Evolutionary conservation across 1,140 invertebrate genomes (phyloP), one percentile per base, ranked within the genome.

Genomic region (Eumaeus atala): DNA sequence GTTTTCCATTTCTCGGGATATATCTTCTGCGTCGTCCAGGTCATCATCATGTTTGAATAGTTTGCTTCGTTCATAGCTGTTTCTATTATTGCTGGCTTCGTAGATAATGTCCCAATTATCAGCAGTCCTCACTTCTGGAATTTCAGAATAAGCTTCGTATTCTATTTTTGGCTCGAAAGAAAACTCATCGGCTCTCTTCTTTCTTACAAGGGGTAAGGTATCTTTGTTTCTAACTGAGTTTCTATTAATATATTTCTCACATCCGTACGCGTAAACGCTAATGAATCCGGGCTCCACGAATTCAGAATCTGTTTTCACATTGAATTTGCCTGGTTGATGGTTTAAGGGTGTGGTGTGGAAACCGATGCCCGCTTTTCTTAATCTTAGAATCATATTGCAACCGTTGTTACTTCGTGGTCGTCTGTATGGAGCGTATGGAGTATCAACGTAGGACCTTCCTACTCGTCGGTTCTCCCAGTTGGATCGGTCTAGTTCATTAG

Each of bases 211-310:
- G 28, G 87, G 81, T 5, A 86, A 55, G 37, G 74, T 76, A 34
- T 88, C 84, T 51, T 84, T 88, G 54, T 87, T 84, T 44, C 75
- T 79, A 11, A 78, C 58, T 4, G 79, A 80, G 51, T 87, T 85
- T 42, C 71, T 77, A 44, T 86, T 86, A 0, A 88, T 81, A 51
- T 88, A 88, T 52, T 82, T 89, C 67, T 92, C 90, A 69, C 94
- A 95, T 1, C 93, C 93, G 50, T 95, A 95, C 0, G 94, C 94
- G 70, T 95, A 95, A 0, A 95, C 93, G 10, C 93, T 94, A 16
- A 94, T 92, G 59, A 95, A 95, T 21, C 93, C 92, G 0, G 93
- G 94, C 69, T 95, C 93, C 0, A 94, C 89, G 60, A 95, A 95
- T 65, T 94, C 94, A 0, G 93, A 94, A 64, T 94, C 93, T 0